phyloP scores from a whole-genome alignment of 2,888 invertebrate genomes.

The Dendrolimus houi region DNA sequence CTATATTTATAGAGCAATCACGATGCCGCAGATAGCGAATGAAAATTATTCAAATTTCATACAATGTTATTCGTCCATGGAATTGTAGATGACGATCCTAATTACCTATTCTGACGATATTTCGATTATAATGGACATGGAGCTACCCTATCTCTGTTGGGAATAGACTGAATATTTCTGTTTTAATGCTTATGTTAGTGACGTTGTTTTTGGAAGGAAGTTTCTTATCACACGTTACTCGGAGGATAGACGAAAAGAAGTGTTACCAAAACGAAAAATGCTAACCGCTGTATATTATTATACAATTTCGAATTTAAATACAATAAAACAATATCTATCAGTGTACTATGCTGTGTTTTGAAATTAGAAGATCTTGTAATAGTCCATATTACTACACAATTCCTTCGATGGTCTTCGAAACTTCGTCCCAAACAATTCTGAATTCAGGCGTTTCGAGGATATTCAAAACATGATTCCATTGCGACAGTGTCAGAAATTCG shows the following conservation, averaged over 20 bases:
- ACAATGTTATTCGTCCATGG: constrained; percentile 5
- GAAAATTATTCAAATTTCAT: constrained; percentile 3
- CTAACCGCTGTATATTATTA: background rate
- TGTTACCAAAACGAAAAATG: background rate
- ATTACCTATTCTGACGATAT: constrained; percentile 22
- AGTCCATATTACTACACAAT: no score
- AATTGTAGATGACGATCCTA: constrained; percentile 20
- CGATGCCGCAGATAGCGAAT: background rate
- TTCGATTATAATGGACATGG: background rate
- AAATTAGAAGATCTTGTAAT: no score
- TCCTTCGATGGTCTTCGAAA: no score
- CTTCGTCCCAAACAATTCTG: no score
- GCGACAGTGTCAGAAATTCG: no score
- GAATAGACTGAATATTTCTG: background rate
- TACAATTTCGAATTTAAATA: background rate
- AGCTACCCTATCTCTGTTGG: background rate
- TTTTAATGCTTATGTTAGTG: background rate
- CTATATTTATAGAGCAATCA: background rate
- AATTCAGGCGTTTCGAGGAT: no score
- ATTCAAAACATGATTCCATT: no score
- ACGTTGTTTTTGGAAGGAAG: background rate
- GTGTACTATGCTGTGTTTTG: no score
- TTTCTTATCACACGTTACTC: background rate
- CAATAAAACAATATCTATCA: no score
- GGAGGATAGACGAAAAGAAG: no score